Conservation (phyloP, 2,113 vertebrate genomes). For the Vulpes lagopus region DNA sequence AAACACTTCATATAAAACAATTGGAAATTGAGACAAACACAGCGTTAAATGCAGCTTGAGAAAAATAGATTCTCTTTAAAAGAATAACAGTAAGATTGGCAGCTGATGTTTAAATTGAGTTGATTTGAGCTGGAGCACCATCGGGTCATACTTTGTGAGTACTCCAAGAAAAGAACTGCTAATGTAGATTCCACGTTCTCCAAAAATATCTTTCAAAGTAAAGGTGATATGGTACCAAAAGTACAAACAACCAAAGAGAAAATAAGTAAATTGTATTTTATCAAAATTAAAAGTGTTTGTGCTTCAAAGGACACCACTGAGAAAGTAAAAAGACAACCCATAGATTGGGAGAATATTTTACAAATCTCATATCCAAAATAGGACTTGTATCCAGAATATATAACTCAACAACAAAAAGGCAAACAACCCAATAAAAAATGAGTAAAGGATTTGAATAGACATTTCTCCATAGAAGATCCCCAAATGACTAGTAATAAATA, state of each 20-base stretch:
- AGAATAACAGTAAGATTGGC: not conserved
- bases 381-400: not conserved
- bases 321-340: constrained; percentile 25
- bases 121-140: not conserved
- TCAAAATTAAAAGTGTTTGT: constrained; percentile 1
- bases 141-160: not conserved
- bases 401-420: not conserved
- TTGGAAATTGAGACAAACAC: not conserved
- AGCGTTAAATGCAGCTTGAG: not conserved
- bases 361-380: not conserved
- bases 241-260: not conserved
- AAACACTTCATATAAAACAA: not conserved
- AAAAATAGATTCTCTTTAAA: constrained; percentile 34
- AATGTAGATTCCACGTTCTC: not conserved
- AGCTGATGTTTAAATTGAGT: not conserved
- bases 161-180: not conserved
- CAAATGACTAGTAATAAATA: not conserved
- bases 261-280: not conserved
- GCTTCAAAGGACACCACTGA: not conserved
- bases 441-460: not conserved
- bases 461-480: not conserved
- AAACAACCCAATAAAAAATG: not conserved
- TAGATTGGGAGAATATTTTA: not conserved
- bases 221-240: not conserved
- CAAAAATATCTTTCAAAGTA: not conserved